A percentile compares a stretch with the other conserved stretches of the same genome.
Conservation (phyloP, 2,888 invertebrate species). For the Neocrepidodera transversa region DNA sequence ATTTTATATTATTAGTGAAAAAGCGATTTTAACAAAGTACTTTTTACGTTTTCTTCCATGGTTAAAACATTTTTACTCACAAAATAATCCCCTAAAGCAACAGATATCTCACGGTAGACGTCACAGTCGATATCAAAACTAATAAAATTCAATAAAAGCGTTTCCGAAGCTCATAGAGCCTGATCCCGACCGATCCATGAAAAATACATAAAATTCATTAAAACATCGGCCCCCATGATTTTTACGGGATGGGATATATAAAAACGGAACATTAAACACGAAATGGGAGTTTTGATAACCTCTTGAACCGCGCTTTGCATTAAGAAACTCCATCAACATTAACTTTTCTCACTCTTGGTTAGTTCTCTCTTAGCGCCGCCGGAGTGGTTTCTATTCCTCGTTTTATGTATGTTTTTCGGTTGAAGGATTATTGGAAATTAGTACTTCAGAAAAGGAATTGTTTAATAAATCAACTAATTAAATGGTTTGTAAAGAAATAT, state of each 20-base stretch:
- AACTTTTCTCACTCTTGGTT: not conserved
- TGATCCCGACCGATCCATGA: not conserved
- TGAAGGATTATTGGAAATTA: too few species aligned
- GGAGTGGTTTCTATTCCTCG: too few species aligned
- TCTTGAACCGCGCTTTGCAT: slow-evolving; percentile 5
- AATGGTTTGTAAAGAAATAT: too few species aligned
- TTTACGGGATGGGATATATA: slow-evolving; percentile 16
- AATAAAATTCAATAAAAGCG: slow-evolving; percentile 4
- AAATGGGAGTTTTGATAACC: slow-evolving; percentile 20
- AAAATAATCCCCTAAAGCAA: not conserved
- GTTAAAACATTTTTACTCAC: not conserved
- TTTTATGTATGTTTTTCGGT: too few species aligned
- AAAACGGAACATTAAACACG: slow-evolving; percentile 14
- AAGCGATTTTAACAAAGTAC: too few species aligned
- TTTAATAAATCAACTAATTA: too few species aligned
- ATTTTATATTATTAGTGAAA: too few species aligned
- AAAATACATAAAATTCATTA: slow-evolving; percentile 22
- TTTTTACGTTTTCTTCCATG: too few species aligned
- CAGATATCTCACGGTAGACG: not conserved
- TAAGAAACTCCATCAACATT: slow-evolving; percentile 4
- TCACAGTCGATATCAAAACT: not conserved
- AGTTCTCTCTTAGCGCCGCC: too few species aligned
- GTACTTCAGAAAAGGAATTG: too few species aligned
- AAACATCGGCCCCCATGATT: slow-evolving; percentile 13
- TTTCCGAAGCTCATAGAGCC: not conserved